Evolutionary conservation across 2,113 vertebrate species (phyloP), one percentile per base, ranked within the genome.

Genomic region (Shinisaurus crocodilurus): DNA sequence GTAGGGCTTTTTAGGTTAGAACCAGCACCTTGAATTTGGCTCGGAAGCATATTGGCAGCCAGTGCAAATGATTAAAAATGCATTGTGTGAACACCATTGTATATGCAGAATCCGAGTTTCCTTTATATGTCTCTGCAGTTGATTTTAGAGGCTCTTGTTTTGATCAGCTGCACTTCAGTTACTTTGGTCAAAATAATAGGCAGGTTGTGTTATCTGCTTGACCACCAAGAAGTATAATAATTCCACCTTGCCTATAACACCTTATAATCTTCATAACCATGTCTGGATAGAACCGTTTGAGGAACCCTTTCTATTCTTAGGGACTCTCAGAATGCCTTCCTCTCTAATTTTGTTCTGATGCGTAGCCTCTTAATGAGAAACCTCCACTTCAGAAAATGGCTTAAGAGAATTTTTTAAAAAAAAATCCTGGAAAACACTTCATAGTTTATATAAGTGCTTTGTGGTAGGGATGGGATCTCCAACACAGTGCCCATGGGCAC

Each of bases 161-260:
- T 70, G 6, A 87, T 77, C 79, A 54, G 67, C 0, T 13, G 16
- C 7, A 85, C 25, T 20, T 79, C 3, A 48, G 72, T 13, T 37
- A n/a, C 75, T 89, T 63, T 37, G 32, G 23, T 79, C 43, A 85
- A 87, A 63, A 81, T 48, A 65, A 88, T 91, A 54, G 37, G 90
- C 74, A 37, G 10, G 63, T 80, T 82, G 80, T n/a, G n/a, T 72
- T 13, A 32, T 88, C 3, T 88, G 34, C 83, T n/a, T 69, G 77
- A 87, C 76, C 5, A 60, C 7, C 79, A 79, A n/a, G 57, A 86
- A 93, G 70, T 15, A 15, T 6, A 65, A 16, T 91, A 88, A 1
- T 82, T 63, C 81, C 90, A 82, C 85, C 63, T 82, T 77, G 88
- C 3, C 2, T 45, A 40, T 37, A 84, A 3, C 50, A 48, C 74